A percentile compares a stretch with the other conserved stretches of the same genome.
These are phyloP conservation scores for Prosopocoilus inquinatus DNA, from an alignment of 2,888 invertebrate species.

Conservation along the genomic window DNA sequence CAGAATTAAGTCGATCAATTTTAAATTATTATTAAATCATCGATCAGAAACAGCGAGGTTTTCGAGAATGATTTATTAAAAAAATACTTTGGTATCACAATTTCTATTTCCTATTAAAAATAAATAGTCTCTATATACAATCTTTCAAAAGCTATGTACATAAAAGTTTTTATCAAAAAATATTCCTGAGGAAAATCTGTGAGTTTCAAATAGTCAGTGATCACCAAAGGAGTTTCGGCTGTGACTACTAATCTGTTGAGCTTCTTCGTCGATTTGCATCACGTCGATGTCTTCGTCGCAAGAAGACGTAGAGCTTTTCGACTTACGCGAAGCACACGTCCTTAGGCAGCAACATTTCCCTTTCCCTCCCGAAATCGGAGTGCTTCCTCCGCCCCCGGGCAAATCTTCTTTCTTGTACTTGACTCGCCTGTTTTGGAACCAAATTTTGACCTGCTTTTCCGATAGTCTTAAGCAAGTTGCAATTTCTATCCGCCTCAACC, in stretches of 20 bases:
- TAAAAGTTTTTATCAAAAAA: slow-evolving; percentile 19
- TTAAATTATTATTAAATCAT: too few species aligned
- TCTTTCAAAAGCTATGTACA: not conserved
- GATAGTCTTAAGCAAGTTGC: slow-evolving; percentile 84
- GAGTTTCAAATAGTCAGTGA: not conserved
- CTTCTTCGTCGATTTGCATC: slow-evolving; percentile 41
- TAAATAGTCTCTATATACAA: slow-evolving; percentile 22
- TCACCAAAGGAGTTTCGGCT: not conserved
- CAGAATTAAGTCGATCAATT: too few species aligned
- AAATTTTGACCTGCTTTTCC: slow-evolving; percentile 93
- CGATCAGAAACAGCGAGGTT: too few species aligned
- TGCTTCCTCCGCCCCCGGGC: slow-evolving; percentile 45
- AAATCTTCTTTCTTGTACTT: slow-evolving; percentile 89
- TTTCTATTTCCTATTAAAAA: slow-evolving; percentile 22
- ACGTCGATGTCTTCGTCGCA: slow-evolving; percentile 48
- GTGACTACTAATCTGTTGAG: slow-evolving; percentile 2
- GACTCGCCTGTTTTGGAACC: slow-evolving; percentile 93
- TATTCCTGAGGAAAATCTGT: not conserved
- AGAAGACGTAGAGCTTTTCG: slow-evolving; percentile 35
- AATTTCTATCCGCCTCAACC: slow-evolving; percentile 87
- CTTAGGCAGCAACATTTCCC: slow-evolving; percentile 53
- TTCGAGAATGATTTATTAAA: slow-evolving; percentile 2
- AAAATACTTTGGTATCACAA: slow-evolving; percentile 26
- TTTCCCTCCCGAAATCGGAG: slow-evolving; percentile 3
- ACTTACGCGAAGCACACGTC: slow-evolving; percentile 45